A percentile compares a stretch with the other conserved stretches of the same genome.
These are phyloP conservation scores for Sarcophaga variegata DNA, from an alignment of 2,888 invertebrate species.

Conservation along the genomic window DNA sequence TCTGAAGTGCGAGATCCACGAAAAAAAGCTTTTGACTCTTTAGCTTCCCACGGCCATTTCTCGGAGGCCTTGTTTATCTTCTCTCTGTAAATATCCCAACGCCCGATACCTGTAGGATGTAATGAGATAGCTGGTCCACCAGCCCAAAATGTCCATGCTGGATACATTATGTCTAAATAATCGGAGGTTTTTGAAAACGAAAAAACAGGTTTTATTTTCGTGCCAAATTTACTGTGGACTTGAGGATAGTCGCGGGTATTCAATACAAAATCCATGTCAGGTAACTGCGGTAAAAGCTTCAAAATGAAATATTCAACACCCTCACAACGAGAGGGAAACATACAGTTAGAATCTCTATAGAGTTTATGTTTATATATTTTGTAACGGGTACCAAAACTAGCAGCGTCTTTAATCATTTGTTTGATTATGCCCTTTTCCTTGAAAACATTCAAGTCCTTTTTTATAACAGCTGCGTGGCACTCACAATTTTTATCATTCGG, in stretches of 20 bases:
- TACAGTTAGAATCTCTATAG: constrained; percentile 91
- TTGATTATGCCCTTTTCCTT: constrained; percentile 86
- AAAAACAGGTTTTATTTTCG: constrained; percentile 87
- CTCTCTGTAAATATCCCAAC: constrained; percentile 93
- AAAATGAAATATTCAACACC: constrained; percentile 95
- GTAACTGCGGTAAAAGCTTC: constrained; percentile 86
- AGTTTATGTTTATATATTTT: constrained; percentile 91
- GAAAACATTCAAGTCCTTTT: constrained; percentile 87
- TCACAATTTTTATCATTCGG: constrained; percentile 83
- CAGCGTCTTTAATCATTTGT: constrained; percentile 85
- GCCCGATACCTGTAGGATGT: constrained; percentile 95
- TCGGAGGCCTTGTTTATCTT: constrained; percentile 86
- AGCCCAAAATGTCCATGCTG: constrained; percentile 99
- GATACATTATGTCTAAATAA: constrained; percentile 95
- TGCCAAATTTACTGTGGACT: constrained; percentile 79
- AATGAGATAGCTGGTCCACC: constrained; percentile 97
- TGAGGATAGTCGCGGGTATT: constrained; percentile 98
- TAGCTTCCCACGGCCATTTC: constrained; percentile 89
- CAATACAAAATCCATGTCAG: constrained; percentile 92
- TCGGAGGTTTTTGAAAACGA: constrained; percentile 95
- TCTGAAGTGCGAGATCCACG: constrained; percentile 96
- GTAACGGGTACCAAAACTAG: constrained; percentile 87
- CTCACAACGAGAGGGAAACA: constrained; percentile 95
- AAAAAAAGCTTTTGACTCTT: constrained; percentile 90
- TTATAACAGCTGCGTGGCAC: constrained; percentile 86